These are phyloP conservation scores for Halyomorpha halys DNA, from an alignment of 1,140 invertebrate genomes.

Conservation along the genomic window DNA sequence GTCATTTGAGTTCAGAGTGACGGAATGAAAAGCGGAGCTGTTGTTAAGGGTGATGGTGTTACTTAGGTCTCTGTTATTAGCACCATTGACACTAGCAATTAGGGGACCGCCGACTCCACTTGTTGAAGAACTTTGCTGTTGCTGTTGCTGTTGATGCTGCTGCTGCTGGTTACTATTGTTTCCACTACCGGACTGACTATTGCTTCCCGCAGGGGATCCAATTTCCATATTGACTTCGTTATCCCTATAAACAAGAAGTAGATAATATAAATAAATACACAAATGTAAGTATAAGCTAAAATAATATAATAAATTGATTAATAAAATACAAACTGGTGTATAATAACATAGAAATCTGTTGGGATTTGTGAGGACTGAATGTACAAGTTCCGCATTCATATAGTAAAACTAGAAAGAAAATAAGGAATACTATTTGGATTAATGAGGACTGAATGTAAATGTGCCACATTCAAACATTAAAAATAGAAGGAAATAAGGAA, in stretches of 20 bases:
- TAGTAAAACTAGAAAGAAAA: too few relatives aligned
- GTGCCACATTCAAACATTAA: too few relatives aligned
- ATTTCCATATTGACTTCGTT: constrained; percentile 36
- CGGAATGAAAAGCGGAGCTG: constrained; percentile 33
- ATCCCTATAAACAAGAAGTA: constrained; percentile 36
- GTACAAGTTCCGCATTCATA: too few relatives aligned
- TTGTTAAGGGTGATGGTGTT: constrained; percentile 30
- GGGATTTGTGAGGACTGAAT: too few relatives aligned
- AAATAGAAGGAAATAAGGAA: too few relatives aligned
- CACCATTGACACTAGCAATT: constrained; percentile 51
- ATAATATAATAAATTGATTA: too few relatives aligned
- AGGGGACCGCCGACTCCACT: constrained; percentile 46
- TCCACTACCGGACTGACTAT: constrained; percentile 16
- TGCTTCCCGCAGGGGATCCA: constrained; percentile 12
- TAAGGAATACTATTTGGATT: too few relatives aligned
- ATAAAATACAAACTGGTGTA: too few relatives aligned
- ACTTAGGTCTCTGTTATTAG: constrained; percentile 33
- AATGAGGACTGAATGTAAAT: too few relatives aligned
- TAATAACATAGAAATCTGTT: too few relatives aligned
- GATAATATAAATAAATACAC: not conserved
- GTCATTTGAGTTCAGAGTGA: constrained; percentile 33
- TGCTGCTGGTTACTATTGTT: not conserved
- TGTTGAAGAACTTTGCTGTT: not conserved
- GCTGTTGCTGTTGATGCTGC: not conserved
- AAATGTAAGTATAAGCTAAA: not conserved